phyloP scores from a whole-genome alignment of 1,140 invertebrate genomes.

The Procambarus clarkii region DNA sequence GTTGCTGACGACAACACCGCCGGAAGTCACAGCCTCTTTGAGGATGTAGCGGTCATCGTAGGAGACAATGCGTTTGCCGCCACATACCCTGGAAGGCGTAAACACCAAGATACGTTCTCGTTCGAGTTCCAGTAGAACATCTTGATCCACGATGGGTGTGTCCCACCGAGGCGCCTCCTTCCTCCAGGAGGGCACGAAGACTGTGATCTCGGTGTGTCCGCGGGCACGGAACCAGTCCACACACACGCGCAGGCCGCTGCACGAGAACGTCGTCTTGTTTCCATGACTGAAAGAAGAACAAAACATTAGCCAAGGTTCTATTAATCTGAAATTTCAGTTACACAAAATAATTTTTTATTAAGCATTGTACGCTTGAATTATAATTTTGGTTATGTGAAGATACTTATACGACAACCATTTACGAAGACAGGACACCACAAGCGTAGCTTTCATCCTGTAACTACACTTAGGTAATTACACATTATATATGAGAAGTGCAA shows the following conservation, averaged over 20 bases:
- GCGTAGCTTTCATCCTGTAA: too few species aligned
- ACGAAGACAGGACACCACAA: too few species aligned
- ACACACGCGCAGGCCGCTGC: conserved; percentile 93
- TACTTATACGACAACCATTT: too few species aligned
- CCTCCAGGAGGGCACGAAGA: conserved; percentile 97
- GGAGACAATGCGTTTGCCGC: conserved; percentile 93
- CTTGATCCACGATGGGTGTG: conserved; percentile 92
- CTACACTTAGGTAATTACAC: too few species aligned
- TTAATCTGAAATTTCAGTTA: too few species aligned
- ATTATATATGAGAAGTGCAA: too few species aligned
- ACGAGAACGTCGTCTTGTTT: conserved; percentile 95
- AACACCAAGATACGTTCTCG: conserved; percentile 91
- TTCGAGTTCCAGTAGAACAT: conserved; percentile 92
- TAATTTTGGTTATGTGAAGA: too few species aligned
- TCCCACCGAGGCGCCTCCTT: conserved; percentile 91
- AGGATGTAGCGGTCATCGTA: conserved; percentile 95
- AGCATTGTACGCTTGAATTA: too few species aligned
- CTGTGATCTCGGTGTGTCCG: conserved; percentile 94
- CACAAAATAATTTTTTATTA: too few species aligned
- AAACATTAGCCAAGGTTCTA: neutral
- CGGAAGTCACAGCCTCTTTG: conserved; percentile 90
- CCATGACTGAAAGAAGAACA: conserved; percentile 85
- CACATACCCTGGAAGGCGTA: conserved; percentile 92
- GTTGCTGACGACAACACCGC: conserved; percentile 97
- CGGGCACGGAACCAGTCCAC: conserved; percentile 93